Percentiles rank a stretch among this genome's conserved stretches.
Conservation (phyloP, 2,113 vertebrate species). For the Muscicapa adusta region DNA sequence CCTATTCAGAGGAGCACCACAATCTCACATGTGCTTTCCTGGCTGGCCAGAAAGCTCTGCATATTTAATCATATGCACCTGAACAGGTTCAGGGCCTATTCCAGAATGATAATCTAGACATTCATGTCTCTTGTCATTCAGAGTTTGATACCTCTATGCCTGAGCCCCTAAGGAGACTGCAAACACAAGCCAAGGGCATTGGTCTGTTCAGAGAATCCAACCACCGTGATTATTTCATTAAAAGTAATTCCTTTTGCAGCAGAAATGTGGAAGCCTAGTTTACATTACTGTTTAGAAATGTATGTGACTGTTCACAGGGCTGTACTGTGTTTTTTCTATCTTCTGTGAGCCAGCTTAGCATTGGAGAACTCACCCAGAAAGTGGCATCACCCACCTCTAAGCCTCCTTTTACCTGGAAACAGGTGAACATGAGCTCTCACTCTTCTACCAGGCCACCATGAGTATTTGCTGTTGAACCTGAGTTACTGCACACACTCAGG, state of each 20-base stretch:
- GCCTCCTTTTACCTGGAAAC: not conserved
- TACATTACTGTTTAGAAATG: not conserved
- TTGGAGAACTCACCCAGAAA: not conserved
- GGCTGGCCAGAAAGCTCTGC: not conserved
- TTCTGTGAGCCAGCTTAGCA: not conserved
- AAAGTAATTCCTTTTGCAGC: not conserved
- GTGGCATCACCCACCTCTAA: not conserved
- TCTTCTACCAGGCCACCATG: not conserved
- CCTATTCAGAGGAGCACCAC: not conserved
- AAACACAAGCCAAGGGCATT: not conserved
- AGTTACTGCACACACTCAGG: not conserved
- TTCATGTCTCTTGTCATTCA: not conserved
- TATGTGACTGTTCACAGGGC: not conserved
- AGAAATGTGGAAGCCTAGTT: not conserved
- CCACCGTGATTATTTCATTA: not conserved
- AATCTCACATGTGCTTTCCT: not conserved
- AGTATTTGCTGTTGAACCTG: not conserved
- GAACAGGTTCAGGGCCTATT: not conserved
- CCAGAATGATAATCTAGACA: not conserved
- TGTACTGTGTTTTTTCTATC: not conserved
- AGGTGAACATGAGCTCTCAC: not conserved
- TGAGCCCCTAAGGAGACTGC: not conserved
- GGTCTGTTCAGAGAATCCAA: not conserved
- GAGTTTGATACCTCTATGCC: not conserved
- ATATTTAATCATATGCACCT: not conserved